Conservation (phyloP, 2,113 vertebrate species). For the Urocitellus parryii region DNA sequence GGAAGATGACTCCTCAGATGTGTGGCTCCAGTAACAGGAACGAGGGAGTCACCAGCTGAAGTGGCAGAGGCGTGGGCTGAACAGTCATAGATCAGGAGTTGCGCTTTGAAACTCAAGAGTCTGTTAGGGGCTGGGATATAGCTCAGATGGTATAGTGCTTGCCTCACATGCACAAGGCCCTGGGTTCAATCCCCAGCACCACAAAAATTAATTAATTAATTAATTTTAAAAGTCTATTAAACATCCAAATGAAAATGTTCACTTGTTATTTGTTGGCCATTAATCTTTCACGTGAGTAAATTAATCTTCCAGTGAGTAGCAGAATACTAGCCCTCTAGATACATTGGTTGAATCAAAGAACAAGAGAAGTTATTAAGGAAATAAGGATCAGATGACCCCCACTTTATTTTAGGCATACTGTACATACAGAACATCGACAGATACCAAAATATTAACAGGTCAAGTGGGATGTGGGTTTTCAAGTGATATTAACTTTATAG, state of each 20-base stretch:
- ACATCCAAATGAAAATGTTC: background rate
- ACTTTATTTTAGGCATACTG: background rate
- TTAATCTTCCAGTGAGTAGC: background rate
- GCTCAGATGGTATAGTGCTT: too few species aligned
- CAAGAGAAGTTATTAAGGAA: background rate
- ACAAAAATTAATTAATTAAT: too few species aligned
- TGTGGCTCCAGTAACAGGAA: too few species aligned
- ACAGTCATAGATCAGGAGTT: background rate
- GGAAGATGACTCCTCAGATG: background rate
- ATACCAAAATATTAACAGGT: background rate
- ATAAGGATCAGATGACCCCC: background rate
- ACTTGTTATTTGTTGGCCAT: background rate
- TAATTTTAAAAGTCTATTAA: background rate
- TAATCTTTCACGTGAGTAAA: background rate
- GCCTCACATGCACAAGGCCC: too few species aligned
- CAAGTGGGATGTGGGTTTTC: background rate
- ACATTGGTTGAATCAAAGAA: background rate
- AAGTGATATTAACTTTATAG: background rate
- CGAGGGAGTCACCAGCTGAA: background rate
- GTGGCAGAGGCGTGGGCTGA: background rate
- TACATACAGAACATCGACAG: background rate
- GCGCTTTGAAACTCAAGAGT: background rate
- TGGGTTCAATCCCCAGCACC: too few species aligned
- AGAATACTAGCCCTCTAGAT: background rate
- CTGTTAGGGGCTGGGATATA: too few species aligned